Conservation (phyloP, 2,113 vertebrate genomes). For the Corythaeola cristata region DNA sequence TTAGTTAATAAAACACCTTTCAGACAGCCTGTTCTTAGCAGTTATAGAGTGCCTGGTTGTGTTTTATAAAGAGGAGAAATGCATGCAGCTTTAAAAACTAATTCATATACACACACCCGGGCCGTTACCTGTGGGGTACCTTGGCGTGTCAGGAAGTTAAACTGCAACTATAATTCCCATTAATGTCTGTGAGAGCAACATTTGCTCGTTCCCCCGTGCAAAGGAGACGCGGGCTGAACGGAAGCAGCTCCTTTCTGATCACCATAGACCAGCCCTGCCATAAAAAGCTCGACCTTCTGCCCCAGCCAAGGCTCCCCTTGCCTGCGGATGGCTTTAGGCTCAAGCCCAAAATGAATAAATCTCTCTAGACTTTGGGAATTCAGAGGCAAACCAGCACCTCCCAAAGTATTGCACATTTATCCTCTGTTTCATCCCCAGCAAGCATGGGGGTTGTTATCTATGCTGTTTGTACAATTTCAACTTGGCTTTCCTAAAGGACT, state of each 20-base stretch:
- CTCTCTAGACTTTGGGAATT: neutral
- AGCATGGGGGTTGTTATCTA: neutral
- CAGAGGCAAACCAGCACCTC: neutral
- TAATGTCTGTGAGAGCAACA: neutral
- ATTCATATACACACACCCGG: neutral
- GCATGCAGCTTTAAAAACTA: neutral
- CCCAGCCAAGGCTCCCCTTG: neutral
- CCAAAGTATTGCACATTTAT: neutral
- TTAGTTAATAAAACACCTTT: conserved; percentile 68
- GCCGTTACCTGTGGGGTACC: neutral
- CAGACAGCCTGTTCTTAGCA: conserved; percentile 38
- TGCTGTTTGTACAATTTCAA: neutral
- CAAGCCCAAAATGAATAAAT: neutral
- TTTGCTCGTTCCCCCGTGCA: rapidly evolving
- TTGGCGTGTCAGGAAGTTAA: neutral
- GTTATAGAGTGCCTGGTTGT: conserved; percentile 4
- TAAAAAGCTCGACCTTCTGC: neutral
- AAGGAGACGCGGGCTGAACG: rapidly evolving
- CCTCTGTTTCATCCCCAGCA: rapidly evolving
- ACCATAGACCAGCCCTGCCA: neutral
- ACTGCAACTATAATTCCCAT: neutral
- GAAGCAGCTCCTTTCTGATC: neutral
- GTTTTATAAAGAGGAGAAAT: neutral
- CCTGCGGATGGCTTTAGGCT: neutral
- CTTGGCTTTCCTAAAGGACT: neutral